Base-by-base conservation (phyloP, 2,888 invertebrate genomes). In the Philaethria dido region DNA sequence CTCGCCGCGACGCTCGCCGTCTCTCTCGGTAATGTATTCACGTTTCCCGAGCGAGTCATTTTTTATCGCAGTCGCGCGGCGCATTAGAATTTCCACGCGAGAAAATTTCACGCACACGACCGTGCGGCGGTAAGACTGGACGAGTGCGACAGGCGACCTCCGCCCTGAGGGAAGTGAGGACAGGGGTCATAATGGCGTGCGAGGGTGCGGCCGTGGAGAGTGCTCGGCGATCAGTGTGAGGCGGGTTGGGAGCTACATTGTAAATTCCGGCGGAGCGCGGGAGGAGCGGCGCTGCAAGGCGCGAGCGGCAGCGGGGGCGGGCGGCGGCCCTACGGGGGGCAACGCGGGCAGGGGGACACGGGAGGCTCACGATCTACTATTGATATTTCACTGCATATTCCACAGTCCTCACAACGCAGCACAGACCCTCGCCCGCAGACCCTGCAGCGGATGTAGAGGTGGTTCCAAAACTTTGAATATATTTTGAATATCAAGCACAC, bases 41-140 rank as follows among this genome's bases (percentile, higher is more conserved):
- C 85, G 85, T 88, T 91, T 90, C 86, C 87, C 87, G 84, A 80
- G 84, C 84, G 83, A 83, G 86, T 89, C 91, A 89, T 92, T 91
- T 91, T 92, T 92, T 92, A 92, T 92, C 92, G 89, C 90, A 88
- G 86, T 91, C 92, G 86, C 91, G 89, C 92, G 83, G 82, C 87
- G 89, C 90, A 90, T 92, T 92, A 91, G 85, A 91, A 90, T 92
- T 92, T 92, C 88, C 87, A 90, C 87, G 89, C 92, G 92, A 91
- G 91, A 90, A 92, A 92, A 89, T 88, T 87, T 85, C 85, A 87
- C 89, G 81, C 89, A 86, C 88, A 85, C 86, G 70, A 74, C 65
- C 75, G 72, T 64, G 20, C 45, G 36, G 52, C 55, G 63, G 33
- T 62, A n/a, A n/a, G n/a, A n/a, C n/a, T n/a, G n/a, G 45, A 64